Evolutionary conservation across 2,797 vertebrate species (phyloP).

Genomic region (Danio choprae): DNA sequence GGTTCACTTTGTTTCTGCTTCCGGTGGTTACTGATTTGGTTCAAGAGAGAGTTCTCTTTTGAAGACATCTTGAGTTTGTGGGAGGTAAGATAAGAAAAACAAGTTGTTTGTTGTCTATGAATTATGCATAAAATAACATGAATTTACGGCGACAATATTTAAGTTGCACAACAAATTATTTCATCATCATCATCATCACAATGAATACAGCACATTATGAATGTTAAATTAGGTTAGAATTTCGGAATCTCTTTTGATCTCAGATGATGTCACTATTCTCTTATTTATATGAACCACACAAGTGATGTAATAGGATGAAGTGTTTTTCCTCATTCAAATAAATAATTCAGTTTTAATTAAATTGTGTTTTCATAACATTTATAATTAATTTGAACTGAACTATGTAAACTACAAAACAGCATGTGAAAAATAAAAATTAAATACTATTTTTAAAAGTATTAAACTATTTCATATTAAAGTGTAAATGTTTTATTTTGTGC

Average conservation of each 20-base stretch:
- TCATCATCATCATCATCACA: neutral
- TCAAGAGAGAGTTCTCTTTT: conserved; percentile 92
- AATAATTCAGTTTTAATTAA: neutral
- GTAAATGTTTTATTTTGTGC: neutral
- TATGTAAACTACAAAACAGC: neutral
- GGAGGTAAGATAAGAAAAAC: conserved; percentile 78
- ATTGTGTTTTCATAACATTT: neutral
- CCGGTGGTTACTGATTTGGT: conserved; percentile 94
- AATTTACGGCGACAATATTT: too few relatives aligned
- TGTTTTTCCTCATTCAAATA: neutral
- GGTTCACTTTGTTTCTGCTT: conserved; percentile 93
- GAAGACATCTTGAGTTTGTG: conserved; percentile 88
- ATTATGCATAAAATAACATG: too few relatives aligned
- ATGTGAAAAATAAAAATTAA: too few relatives aligned
- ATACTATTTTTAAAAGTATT: too few relatives aligned
- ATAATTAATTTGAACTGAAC: neutral
- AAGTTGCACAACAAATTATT: neutral
- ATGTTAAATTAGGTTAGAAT: neutral
- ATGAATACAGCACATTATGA: neutral
- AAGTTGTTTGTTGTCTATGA: too few relatives aligned
- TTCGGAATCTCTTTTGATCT: neutral
- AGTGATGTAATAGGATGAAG: neutral
- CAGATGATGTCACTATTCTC: neutral
- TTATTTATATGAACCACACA: neutral
- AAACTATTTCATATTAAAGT: too few relatives aligned